phyloP scores from a whole-genome alignment of 2,888 invertebrate species.

The Ormyrus nitidulus region DNA sequence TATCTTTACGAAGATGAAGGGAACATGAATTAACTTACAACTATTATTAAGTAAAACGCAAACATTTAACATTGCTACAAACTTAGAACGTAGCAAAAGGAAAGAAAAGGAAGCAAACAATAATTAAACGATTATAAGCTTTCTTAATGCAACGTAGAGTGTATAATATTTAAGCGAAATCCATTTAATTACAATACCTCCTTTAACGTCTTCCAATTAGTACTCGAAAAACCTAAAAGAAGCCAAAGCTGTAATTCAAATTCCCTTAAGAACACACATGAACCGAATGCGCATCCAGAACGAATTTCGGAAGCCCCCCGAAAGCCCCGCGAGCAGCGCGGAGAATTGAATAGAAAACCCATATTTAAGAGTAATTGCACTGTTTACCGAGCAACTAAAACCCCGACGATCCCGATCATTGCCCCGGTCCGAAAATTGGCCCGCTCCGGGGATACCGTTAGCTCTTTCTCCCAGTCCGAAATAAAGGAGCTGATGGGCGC shows the following conservation, averaged over 20 bases:
- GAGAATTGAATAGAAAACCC: slow-evolving; percentile 32
- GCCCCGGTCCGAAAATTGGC: slow-evolving; percentile 6
- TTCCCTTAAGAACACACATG: too few relatives aligned
- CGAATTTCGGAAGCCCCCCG: background rate
- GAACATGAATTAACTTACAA: too few relatives aligned
- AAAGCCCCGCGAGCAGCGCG: too few relatives aligned
- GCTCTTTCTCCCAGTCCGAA: background rate
- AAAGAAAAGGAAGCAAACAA: too few relatives aligned
- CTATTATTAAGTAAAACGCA: too few relatives aligned
- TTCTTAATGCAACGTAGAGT: too few relatives aligned
- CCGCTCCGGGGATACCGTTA: background rate
- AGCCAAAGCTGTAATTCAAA: slow-evolving; percentile 8
- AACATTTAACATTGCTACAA: too few relatives aligned
- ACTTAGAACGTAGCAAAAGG: too few relatives aligned
- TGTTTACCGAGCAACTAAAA: slow-evolving; percentile 7
- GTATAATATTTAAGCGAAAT: background rate
- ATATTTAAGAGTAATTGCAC: slow-evolving; percentile 24
- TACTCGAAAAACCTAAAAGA: background rate
- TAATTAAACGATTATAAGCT: too few relatives aligned
- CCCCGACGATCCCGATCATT: background rate
- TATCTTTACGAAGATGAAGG: too few relatives aligned
- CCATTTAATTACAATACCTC: background rate
- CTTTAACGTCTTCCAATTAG: background rate
- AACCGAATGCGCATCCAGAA: background rate
- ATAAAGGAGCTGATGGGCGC: background rate